Percentiles rank a stretch among this genome's conserved stretches.
phyloP scores from a whole-genome alignment of 37 sponge, comb jelly and placozoan species.

The Beroe forskalii region DNA sequence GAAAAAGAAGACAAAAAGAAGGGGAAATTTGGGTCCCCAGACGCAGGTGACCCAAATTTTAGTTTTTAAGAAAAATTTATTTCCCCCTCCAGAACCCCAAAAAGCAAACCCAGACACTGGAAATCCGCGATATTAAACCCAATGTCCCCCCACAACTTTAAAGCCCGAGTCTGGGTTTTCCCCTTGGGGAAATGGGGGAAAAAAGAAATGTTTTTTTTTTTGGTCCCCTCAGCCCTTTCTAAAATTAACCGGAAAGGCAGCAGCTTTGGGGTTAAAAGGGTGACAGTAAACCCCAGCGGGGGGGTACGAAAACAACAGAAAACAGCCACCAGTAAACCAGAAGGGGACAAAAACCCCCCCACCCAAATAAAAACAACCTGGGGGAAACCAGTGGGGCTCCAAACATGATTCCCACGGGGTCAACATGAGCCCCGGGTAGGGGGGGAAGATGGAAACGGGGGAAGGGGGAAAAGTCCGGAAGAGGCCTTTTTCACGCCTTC shows the following conservation, averaged over 20 bases:
- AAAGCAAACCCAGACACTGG: background rate
- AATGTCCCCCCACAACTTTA: conserved; percentile 18
- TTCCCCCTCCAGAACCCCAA: background rate
- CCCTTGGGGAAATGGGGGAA: background rate
- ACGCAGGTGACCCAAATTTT: background rate
- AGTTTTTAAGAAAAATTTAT: background rate
- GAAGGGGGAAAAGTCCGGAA: background rate
- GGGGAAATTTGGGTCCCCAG: background rate
- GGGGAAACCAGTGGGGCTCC: background rate
- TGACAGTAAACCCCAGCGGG: background rate
- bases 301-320: conserved; percentile 31
- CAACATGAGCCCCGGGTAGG: background rate
- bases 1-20: conserved; percentile 19
- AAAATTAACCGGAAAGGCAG: background rate
- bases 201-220: background rate
- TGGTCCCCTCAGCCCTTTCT: background rate
- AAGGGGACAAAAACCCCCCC: background rate
- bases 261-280: background rate
- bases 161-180: background rate
- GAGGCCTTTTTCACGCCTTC: background rate
- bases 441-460: background rate
- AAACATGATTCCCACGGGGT: conserved; percentile 11
- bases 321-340: background rate
- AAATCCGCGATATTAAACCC: background rate
- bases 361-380: conserved; percentile 1